phyloP scores from a whole-genome alignment of 1,140 invertebrate genomes.

The Reticulitermes speratus region DNA sequence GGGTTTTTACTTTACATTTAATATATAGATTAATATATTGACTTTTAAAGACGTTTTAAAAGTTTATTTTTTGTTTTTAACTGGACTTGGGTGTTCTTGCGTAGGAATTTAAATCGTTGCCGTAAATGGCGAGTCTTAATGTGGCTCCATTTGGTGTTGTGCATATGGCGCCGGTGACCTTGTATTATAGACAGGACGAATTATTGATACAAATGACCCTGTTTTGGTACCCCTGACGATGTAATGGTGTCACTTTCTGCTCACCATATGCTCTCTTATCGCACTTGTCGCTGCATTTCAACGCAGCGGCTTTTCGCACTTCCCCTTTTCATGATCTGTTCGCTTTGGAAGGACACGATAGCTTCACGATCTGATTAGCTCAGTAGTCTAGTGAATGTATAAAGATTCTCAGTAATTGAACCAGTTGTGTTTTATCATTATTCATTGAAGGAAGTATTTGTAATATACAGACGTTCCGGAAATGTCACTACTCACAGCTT shows the following conservation, averaged over 20 bases:
- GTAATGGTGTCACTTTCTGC: neutral
- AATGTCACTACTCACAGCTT: no score
- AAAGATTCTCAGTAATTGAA: no score
- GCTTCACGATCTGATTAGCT: neutral
- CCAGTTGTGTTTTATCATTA: no score
- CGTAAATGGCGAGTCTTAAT: neutral
- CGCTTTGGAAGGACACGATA: neutral
- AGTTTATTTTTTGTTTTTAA: no score
- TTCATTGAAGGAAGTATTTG: no score
- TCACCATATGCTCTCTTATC: neutral
- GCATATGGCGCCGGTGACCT: neutral
- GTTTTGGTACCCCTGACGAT: neutral
- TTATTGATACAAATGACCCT: neutral
- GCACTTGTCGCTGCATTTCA: neutral
- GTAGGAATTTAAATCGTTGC: no score
- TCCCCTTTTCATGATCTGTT: neutral
- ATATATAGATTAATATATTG: no score
- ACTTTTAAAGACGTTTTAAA: no score
- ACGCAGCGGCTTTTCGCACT: neutral
- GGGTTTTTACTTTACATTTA: no score
- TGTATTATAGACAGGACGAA: neutral
- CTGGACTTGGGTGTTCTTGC: no score
- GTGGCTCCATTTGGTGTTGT: neutral
- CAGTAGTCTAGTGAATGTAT: neutral
- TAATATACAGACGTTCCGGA: no score